Base-by-base conservation (phyloP, 2,888 invertebrate species). In the Cabera pusaria region DNA sequence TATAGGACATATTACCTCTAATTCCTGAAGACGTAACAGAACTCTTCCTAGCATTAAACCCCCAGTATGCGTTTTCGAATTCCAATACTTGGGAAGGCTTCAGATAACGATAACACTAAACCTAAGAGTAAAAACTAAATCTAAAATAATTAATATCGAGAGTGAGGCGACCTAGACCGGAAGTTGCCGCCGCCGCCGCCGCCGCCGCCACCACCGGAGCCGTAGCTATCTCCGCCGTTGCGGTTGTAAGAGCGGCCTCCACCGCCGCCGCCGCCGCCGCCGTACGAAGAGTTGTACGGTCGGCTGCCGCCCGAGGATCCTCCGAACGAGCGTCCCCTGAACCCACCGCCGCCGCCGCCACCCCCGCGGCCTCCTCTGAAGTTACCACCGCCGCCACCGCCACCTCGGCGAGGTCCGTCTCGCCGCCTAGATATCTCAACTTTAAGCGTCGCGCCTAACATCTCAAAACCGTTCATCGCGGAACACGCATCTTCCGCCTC, bases 401-500 rank as follows among this genome's bases (percentile, higher is more conserved):
- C 91, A 51, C 93, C 91, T 45, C 93, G 91, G 45, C 92, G 90
- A 37, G 93, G 93, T 25, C 95, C 92, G 49, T 94, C 93, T 52
- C 95, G 92, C 59, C 95, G 95, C 56, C 96, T 92, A 39, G 96
- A 96, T 62, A 97, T 93, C 87, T 97, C 97, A 45, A 97, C 97
- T 66, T 96, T 92, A 54, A 97, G 89, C 67, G 96, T 96, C 60
- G 95, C 94, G 60, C 97, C 97, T 89, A 96, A 90, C 72, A 97
- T 92, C 79, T 96, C 96, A 52, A 94, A 93, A 50, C 97, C 97
- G 69, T 97, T 97, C 89, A 97, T 92, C 68, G 93, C 94, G 79
- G 93, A 94, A 87, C 96, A 96, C 49, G 97, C 97, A 68, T 95
- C 93, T 76, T 96, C 96, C 19, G 97, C 97, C 86, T 97, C 97